Percentiles rank a stretch among this genome's conserved stretches.
phyloP scores from a whole-genome alignment of 1,140 invertebrate species.

The Whitmania pigra region DNA sequence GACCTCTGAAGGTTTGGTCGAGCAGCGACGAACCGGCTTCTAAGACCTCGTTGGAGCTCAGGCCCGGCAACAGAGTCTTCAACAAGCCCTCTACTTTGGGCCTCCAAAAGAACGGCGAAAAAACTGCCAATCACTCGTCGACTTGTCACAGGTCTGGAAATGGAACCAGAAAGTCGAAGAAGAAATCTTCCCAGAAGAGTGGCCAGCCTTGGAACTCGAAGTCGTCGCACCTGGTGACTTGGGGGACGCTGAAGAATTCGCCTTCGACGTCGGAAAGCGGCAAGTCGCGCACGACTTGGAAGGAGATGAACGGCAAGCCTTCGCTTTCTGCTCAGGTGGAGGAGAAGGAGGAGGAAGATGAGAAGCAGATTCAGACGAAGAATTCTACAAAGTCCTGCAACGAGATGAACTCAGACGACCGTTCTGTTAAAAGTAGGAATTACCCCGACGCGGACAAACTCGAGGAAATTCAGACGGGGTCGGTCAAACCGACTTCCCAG shows the following conservation, averaged over 20 bases:
- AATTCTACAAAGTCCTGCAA: too few relatives aligned
- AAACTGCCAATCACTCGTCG: not conserved
- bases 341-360: not conserved
- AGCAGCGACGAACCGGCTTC: conserved; percentile 6
- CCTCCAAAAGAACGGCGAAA: too few relatives aligned
- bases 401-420: too few relatives aligned
- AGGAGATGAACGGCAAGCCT: conserved; percentile 2
- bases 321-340: not conserved
- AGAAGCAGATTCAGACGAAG: not conserved
- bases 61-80: too few relatives aligned
- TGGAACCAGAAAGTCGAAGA: conserved; percentile 10
- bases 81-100: too few relatives aligned
- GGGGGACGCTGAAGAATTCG: not conserved
- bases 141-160: not conserved
- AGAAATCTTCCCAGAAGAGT: conserved; percentile 7
- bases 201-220: not conserved
- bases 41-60: too few relatives aligned
- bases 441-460: too few relatives aligned
- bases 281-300: not conserved
- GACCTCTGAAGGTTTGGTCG: conserved; percentile 13
- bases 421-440: too few relatives aligned
- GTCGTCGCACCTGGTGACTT: not conserved
- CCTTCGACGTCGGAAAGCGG: not conserved
- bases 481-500: too few relatives aligned
- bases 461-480: too few relatives aligned